Conservation (phyloP, 2,113 vertebrate genomes). For the Pygoscelis adeliae region DNA sequence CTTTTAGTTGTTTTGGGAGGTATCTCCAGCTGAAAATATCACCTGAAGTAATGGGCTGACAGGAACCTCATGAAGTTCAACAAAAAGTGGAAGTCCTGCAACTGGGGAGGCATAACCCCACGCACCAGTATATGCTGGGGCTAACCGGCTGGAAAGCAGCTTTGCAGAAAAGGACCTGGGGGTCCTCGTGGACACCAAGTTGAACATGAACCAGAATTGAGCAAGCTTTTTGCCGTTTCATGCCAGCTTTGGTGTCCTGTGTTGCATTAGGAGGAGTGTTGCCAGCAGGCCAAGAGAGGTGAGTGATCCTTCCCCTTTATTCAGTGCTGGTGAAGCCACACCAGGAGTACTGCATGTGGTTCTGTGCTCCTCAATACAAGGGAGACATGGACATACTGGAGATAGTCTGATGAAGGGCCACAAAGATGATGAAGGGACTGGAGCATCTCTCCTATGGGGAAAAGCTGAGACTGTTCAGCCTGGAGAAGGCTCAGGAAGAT, state of each 20-base stretch:
- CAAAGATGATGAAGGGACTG: not conserved
- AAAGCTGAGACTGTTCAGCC: not conserved
- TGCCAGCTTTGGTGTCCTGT: not conserved
- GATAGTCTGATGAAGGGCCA: not conserved
- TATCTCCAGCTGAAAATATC: not conserved
- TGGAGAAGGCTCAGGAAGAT: not conserved
- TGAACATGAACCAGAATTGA: not conserved
- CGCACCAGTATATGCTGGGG: not conserved
- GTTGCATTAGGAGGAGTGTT: not conserved
- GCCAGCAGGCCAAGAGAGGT: not conserved
- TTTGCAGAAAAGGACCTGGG: not conserved
- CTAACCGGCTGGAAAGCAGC: not conserved
- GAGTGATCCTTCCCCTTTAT: not conserved
- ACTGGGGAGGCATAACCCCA: not conserved
- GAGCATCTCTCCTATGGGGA: not conserved
- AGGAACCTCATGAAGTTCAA: not conserved
- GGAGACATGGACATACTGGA: not conserved
- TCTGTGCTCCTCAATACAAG: not conserved
- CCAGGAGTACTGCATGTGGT: not conserved
- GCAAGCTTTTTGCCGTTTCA: not conserved
- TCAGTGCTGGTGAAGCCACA: not conserved
- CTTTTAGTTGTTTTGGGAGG: not conserved
- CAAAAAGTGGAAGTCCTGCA: not conserved
- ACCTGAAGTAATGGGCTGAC: not conserved
- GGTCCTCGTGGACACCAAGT: not conserved